Evolutionary conservation across 2,888 invertebrate species (phyloP).

Genomic region (Atethmia centrago): DNA sequence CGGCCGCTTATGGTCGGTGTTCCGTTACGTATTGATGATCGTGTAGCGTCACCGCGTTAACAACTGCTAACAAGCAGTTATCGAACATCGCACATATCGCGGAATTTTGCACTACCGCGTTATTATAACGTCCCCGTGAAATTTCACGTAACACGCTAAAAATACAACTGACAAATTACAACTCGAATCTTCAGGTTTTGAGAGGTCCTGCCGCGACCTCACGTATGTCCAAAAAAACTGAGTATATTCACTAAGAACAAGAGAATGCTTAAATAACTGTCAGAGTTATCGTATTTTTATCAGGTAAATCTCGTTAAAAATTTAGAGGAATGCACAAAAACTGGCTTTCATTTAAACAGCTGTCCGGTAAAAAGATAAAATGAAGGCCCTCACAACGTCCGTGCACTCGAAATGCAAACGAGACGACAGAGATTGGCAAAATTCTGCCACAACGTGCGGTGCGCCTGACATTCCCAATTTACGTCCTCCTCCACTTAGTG

Average conservation of each 20-base stretch:
- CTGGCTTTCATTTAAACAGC: conserved; percentile 83
- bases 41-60: conserved; percentile 74
- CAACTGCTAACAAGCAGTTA: conserved; percentile 79
- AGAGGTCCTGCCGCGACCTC: conserved; percentile 72
- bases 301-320: conserved; percentile 82
- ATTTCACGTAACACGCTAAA: conserved; percentile 61
- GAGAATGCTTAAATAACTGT: conserved; percentile 84
- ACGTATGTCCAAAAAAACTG: conserved; percentile 73
- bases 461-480: conserved; percentile 65
- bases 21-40: conserved; percentile 73
- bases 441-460: conserved; percentile 71
- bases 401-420: conserved; percentile 84
- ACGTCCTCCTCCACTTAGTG: conserved; percentile 40
- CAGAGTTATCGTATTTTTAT: conserved; percentile 81
- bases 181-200: conserved; percentile 59
- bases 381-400: conserved; percentile 75
- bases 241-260: conserved; percentile 73
- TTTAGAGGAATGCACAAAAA: conserved; percentile 83
- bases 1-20: conserved; percentile 58
- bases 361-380: conserved; percentile 81
- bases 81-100: conserved; percentile 64
- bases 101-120: conserved; percentile 67
- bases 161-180: conserved; percentile 56
- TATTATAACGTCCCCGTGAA: conserved; percentile 67
- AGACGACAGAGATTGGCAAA: conserved; percentile 78